Base-by-base conservation (phyloP, 2,888 invertebrate species). In the Enoplolaimus lenunculus region DNA sequence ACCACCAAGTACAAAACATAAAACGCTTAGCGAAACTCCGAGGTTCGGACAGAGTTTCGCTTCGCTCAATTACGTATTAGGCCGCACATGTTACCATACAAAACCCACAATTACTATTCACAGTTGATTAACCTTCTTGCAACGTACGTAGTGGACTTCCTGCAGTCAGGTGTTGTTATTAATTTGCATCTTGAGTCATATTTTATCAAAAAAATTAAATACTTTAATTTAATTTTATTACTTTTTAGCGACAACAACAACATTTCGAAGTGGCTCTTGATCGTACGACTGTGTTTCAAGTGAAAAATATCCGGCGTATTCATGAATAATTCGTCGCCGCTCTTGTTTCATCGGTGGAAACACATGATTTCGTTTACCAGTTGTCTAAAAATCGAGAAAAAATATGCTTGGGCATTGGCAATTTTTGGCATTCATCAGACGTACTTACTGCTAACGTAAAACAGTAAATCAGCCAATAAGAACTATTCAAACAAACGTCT, bases 241-340 rank as follows among this genome's bases (percentile, higher is more conserved):
- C 82, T 76, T 81, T 69, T 75, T 72, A n/a, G 83, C 83, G 2
- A 80, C 81, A 28, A 81, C 81, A 1, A 82, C 80, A 1, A 95
- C 90, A 83, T 94, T 95, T 73, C 93, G 86, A 81, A 94, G 93
- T 0, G 95, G 95, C 80, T 94, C 94, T 29, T 88, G 88, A 83
- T 97, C 97, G 81, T 93, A 94, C 30, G 93, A 92, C 72, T 90
- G 89, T 74, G 93, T 90, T 78, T 91, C 89, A 77, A 93, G 90
- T 60, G 93, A 93, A 84, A 95, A 97, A 82, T 90, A 90, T 78
- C 91, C 90, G 77, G 92, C 92, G 81, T 92, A 87, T 81, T 97
- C 95, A 82, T 95, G 94, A 13, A 97, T 87, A 77, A 94, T 87
- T 79, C 90, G 89, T 0, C 95, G 86, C 81, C 93, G 93, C 77